These are phyloP conservation scores for Camelus dromedarius DNA, from an alignment of 2,113 vertebrate species.

Conservation along the genomic window DNA sequence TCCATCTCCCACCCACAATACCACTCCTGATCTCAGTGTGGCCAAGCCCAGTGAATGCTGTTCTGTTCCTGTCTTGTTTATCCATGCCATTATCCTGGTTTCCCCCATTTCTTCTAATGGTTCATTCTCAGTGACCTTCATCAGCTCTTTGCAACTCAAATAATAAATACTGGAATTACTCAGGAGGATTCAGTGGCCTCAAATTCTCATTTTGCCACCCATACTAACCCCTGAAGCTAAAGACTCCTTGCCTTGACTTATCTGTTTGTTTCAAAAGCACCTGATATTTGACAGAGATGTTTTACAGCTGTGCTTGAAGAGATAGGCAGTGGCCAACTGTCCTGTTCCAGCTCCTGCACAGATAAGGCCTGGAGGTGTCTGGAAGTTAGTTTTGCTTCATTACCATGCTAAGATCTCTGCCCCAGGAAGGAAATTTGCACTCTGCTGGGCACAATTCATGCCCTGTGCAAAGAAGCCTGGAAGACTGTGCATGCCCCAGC, in stretches of 20 bases:
- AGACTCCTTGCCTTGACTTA: background rate
- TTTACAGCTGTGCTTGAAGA: background rate
- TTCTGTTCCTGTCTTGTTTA: background rate
- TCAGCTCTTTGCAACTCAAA: background rate
- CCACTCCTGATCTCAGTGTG: background rate
- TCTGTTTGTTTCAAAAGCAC: background rate
- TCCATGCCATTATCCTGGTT: background rate
- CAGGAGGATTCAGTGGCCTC: background rate
- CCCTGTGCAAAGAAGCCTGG: background rate
- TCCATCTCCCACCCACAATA: background rate
- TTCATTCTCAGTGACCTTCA: background rate
- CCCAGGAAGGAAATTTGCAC: background rate
- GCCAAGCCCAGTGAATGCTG: background rate
- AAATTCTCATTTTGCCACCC: background rate
- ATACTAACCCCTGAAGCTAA: background rate
- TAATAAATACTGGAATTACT: background rate
- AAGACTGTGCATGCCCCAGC: background rate
- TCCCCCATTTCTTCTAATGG: background rate
- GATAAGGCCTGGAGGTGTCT: background rate
- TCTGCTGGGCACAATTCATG: background rate
- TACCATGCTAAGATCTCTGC: background rate
- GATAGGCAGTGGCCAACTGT: background rate
- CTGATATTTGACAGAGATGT: background rate
- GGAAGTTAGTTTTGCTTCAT: background rate
- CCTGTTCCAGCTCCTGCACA: background rate